Percentiles rank a stretch among this genome's conserved stretches.
Conservation (phyloP, 1,140 invertebrate species). For the Drosophila sucinea region DNA sequence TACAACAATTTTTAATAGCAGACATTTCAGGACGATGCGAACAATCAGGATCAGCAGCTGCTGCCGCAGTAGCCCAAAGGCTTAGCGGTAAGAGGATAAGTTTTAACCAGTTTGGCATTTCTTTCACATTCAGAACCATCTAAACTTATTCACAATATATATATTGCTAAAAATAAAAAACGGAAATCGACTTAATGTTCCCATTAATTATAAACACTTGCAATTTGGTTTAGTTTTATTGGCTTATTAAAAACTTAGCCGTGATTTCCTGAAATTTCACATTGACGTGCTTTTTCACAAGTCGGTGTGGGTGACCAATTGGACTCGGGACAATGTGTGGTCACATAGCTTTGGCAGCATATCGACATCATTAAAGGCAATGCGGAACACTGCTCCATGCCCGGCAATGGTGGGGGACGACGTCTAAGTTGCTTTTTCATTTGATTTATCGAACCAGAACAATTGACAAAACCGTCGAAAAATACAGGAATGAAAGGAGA, state of each 20-base stretch:
- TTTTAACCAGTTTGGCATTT: constrained; percentile 31
- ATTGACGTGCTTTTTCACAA: constrained; percentile 44
- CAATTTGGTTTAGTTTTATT: background rate
- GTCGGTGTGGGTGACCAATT: constrained; percentile 38
- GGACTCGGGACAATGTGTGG: constrained; percentile 44
- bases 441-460: constrained; percentile 24
- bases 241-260: background rate
- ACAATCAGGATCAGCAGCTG: constrained; percentile 25
- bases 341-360: constrained; percentile 36
- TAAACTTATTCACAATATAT: background rate
- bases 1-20: constrained; percentile 49
- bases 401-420: background rate
- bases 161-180: background rate
- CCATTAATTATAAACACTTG: background rate
- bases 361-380: constrained; percentile 24
- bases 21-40: constrained; percentile 27
- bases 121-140: background rate
- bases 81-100: background rate
- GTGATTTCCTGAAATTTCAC: too few relatives aligned
- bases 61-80: background rate
- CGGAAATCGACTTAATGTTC: constrained; percentile 5
- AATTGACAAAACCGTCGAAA: constrained; percentile 34
- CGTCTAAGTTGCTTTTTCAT: constrained; percentile 2
- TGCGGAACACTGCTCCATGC: constrained; percentile 21
- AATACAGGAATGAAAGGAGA: constrained; percentile 37